Evolutionary conservation across 2,888 invertebrate genomes (phyloP), one percentile per base, ranked within the genome.

Genomic region (Odontocerum albicorne): DNA sequence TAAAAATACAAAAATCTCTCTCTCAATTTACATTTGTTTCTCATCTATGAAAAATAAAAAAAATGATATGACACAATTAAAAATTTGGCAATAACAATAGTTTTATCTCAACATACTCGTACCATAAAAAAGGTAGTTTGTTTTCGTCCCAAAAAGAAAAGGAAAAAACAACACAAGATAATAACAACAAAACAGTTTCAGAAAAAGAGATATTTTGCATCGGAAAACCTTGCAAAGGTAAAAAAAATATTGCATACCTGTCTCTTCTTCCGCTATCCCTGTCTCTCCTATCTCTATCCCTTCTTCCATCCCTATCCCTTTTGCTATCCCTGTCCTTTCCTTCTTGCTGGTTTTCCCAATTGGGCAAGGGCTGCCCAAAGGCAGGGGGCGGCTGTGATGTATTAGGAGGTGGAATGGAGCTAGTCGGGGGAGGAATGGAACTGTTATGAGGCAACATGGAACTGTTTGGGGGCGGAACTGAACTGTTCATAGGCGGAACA

Each of bases 341-440:
- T 40, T 17, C n/a, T 4, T 40, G 67, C n/a, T 67, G 63, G 2
- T 66, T 67, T 4, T 46, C 52, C 45, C 21, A 38, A 12, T 19
- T 16, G 42, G 13, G 27, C 15, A 44, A 16, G 7, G n/a, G 31
- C 3, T 31, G 21, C 6, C 32, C 43, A 22, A 49, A 33, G 15
- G 20, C n/a, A 8, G 55, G 55, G 4, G 52, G 0, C 68, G 67
- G 49, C 13, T 55, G 54, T 4, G 55, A 51, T 4, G 50, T 50
- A 10, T 52, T 17, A 15, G 45, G 33, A 4, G 50, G 45, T 7
- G 50, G 43, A 19, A 44, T 44, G 27, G 22, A 27, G 8, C 31
- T 32, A 10, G 32, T 77, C 0, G 77, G 77, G 38, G 74, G 75
- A 0, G 71, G 65, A 0, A 72, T 65, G 64, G 50, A 42, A 8